Conservation (phyloP, 2,797 vertebrate species). For the Microctenopoma stevenorrisi region DNA sequence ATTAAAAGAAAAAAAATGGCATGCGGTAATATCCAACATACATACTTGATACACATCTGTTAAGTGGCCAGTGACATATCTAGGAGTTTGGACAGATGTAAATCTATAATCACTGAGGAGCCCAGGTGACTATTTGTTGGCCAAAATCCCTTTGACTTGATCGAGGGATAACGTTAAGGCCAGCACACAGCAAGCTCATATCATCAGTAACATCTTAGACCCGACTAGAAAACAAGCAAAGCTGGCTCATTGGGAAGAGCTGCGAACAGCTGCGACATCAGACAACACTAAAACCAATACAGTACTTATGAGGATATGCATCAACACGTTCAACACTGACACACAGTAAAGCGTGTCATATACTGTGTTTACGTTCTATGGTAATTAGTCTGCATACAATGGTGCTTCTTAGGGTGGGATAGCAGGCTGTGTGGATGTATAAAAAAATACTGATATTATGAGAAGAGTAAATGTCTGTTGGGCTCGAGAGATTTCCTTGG, state of each 20-base stretch:
- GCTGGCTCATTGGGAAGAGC: constrained; percentile 64
- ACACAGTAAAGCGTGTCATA: constrained; percentile 32
- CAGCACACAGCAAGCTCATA: constrained; percentile 57
- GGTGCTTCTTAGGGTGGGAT: constrained; percentile 58
- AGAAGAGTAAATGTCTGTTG: constrained; percentile 74
- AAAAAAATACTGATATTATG: constrained; percentile 80
- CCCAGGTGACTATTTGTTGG: constrained; percentile 15
- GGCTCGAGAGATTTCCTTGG: constrained; percentile 68
- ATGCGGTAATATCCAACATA: constrained; percentile 73
- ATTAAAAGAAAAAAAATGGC: constrained; percentile 55
- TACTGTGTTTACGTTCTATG: constrained; percentile 49
- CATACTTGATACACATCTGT: constrained; percentile 60
- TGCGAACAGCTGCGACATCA: constrained; percentile 43
- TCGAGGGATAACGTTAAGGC: constrained; percentile 15
- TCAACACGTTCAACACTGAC: constrained; percentile 57
- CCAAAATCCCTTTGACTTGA: constrained; percentile 28
- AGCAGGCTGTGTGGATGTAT: constrained; percentile 62
- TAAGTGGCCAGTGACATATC: constrained; percentile 60
- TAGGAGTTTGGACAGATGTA: constrained; percentile 40
- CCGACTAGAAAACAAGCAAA: constrained; percentile 71
- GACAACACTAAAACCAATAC: constrained; percentile 66
- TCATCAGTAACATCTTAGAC: constrained; percentile 57
- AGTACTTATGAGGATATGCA: constrained; percentile 75
- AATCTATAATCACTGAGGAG: constrained; percentile 38
- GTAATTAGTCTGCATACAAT: constrained; percentile 56